Evolutionary conservation across 2,888 invertebrate species (phyloP).

Genomic region (Sesia bembeciformis): DNA sequence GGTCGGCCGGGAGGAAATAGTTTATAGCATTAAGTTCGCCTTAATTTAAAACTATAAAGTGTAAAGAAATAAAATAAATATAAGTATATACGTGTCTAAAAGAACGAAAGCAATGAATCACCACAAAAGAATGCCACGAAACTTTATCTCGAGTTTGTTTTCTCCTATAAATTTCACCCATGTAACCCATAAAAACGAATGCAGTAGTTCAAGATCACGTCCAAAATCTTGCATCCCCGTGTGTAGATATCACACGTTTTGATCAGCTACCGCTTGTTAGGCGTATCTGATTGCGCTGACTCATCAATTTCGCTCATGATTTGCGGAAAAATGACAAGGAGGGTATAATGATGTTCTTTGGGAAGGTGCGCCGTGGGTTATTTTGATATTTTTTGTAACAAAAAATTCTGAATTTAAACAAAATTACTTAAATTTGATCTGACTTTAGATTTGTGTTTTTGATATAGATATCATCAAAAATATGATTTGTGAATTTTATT

Average conservation of each 20-base stretch:
- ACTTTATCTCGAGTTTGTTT: background rate
- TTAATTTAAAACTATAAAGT: too few species aligned
- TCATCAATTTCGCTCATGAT: conserved; percentile 54
- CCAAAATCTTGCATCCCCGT: background rate
- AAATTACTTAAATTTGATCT: too few species aligned
- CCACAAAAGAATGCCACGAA: background rate
- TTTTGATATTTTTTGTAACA: background rate
- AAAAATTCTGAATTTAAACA: too few species aligned
- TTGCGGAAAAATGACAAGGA: conserved; percentile 23
- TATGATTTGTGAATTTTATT: too few species aligned
- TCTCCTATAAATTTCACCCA: background rate
- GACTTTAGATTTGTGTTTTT: too few species aligned
- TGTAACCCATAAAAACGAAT: background rate
- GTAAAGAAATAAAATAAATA: too few species aligned
- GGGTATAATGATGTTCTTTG: background rate
- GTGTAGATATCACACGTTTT: conserved; percentile 38
- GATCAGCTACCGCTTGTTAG: conserved; percentile 62
- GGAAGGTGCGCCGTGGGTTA: background rate
- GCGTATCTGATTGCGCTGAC: conserved; percentile 44
- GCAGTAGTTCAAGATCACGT: background rate
- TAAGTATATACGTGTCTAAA: too few species aligned
- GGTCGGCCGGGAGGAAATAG: too few species aligned
- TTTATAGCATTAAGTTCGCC: too few species aligned
- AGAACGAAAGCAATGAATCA: background rate
- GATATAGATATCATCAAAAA: too few species aligned